Conservation (phyloP, 2,113 vertebrate species). For the Formicarius rufipectus region DNA sequence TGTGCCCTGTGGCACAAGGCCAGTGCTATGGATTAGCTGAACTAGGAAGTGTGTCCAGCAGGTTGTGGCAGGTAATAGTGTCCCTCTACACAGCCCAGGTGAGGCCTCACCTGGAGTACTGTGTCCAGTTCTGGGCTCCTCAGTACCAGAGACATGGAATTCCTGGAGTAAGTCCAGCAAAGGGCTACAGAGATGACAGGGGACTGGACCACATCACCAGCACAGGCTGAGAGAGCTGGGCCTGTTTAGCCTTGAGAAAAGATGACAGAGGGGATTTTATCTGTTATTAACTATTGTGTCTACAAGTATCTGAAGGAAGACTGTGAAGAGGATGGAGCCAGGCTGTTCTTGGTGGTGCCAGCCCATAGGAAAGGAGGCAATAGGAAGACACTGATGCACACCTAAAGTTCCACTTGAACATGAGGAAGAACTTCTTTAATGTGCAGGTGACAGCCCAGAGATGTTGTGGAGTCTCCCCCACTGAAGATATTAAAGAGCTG, state of each 20-base stretch:
- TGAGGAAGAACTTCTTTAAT: neutral
- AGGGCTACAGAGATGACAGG: neutral
- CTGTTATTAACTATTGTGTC: neutral
- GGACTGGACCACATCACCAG: neutral
- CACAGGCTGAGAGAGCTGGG: neutral
- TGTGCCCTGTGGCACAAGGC: too few species aligned
- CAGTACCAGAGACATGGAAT: neutral
- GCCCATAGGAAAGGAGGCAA: neutral
- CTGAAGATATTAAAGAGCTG: neutral
- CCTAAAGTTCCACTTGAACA: neutral
- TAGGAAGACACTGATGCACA: neutral
- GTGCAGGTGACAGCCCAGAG: neutral
- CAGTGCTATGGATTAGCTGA: too few species aligned
- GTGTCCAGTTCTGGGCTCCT: neutral
- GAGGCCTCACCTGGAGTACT: neutral
- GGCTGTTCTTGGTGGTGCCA: neutral
- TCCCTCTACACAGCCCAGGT: neutral
- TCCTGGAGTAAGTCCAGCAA: neutral
- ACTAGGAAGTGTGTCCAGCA: neutral
- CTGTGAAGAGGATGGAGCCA: neutral
- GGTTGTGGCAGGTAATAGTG: neutral
- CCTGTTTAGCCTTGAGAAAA: neutral
- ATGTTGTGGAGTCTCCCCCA: neutral
- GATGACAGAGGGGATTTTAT: neutral
- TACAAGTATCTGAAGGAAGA: neutral